These are phyloP conservation scores for Neolamprologus falcicula DNA, from an alignment of 2,113 vertebrate genomes.

Conservation along the genomic window DNA sequence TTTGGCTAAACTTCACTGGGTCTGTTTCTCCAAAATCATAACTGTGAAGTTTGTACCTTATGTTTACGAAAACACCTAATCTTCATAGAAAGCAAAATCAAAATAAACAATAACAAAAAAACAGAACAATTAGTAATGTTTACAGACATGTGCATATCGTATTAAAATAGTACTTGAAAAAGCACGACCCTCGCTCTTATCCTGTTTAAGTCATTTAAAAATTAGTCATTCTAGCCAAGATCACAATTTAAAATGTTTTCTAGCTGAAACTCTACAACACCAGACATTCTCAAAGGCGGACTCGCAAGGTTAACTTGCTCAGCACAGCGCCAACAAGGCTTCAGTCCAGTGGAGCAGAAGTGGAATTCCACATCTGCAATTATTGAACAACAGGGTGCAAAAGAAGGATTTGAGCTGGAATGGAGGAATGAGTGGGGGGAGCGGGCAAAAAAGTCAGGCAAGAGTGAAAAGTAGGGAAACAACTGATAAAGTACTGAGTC, in stretches of 20 bases:
- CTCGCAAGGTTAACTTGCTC: background rate
- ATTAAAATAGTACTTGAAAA: background rate
- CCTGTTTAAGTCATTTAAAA: background rate
- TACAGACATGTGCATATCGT: background rate
- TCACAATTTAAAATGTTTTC: background rate
- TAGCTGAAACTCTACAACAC: background rate
- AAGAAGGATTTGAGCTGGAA: conserved; percentile 26
- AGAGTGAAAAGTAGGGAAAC: conserved; percentile 1
- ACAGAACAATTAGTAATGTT: background rate
- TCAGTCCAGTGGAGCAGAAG: conserved; percentile 56
- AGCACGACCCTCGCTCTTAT: background rate
- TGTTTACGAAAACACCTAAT: background rate
- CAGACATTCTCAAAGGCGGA: background rate
- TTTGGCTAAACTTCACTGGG: fast-evolving
- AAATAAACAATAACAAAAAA: background rate
- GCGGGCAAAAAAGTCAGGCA: background rate
- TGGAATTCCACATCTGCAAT: conserved; percentile 61
- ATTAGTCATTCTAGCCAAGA: fast-evolving
- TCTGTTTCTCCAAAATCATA: background rate
- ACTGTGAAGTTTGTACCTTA: background rate
- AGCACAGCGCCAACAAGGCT: conserved; percentile 6
- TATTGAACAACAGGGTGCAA: conserved; percentile 60
- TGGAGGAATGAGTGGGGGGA: background rate
- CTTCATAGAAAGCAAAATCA: background rate
- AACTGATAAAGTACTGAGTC: conserved; percentile 12